Base-by-base conservation (phyloP, 2,113 vertebrate genomes). In the Catharus minimus region DNA sequence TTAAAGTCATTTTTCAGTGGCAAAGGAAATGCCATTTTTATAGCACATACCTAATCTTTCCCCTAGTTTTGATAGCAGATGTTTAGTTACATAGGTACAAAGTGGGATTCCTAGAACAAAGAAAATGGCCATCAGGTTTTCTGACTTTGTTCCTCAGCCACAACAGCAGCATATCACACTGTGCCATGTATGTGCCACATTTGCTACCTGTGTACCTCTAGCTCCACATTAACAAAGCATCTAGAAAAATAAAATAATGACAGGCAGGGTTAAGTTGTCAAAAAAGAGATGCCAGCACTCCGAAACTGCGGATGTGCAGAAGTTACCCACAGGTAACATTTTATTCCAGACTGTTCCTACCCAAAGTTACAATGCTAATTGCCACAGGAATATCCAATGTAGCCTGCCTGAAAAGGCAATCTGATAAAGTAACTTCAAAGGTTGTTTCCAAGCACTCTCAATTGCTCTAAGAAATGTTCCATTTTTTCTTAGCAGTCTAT, bases 21-120 rank as follows among this genome's bases (percentile, higher is more conserved):
- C 94, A 96, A 93, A 94, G 89, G 95, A 95, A 95, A 95, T 95
- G 92, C 92, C 93, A 92, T 90, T 95, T 94, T 95, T 94, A 80
- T 62, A 93, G 78, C 90, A 92, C 91, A 67, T 82, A 92, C 81
- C 91, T 93, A 92, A 90, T 95, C 75, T 69, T 79, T 62, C 60
- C 67, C 74, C 67, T 67, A 66, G 81, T 89, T 95, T 89, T 92
- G 90, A 94, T 87, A 94, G 81, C 89, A 90, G 86, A 95, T 85
- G 74, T 89, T 87, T 66, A 69, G 84, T 76, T 82, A 69, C 8
- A 53, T 43, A 87, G 81, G 74, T 84, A 76, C 67, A 89, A 92
- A 91, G 66, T 13, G 7, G 16, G 47, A 88, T 69, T 94, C 62
- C 38, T 32, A 69, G 55, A 90, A 92, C 86, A 92, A 94, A 95